A percentile compares a stretch with the other conserved stretches of the same genome.
Evolutionary conservation across 2,797 vertebrate genomes (phyloP).

Genomic region (Tapirus indicus): DNA sequence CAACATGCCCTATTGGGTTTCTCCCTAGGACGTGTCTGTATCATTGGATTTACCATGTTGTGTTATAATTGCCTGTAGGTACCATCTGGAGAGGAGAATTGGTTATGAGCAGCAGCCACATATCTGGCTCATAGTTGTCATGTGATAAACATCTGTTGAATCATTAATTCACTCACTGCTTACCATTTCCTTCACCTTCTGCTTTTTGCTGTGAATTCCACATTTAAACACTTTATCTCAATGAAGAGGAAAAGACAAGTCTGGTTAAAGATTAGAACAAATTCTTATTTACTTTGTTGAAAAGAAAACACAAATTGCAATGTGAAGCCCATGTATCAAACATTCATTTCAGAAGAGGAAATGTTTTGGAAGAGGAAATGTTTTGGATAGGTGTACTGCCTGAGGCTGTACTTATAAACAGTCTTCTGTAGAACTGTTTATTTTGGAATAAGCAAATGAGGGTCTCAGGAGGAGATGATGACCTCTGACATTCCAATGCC

Average conservation of each 20-base stretch:
- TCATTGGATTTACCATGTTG: rapidly evolving
- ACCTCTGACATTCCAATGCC: rapidly evolving
- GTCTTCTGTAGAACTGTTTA: too few relatives aligned
- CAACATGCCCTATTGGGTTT: rapidly evolving
- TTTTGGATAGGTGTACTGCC: rapidly evolving
- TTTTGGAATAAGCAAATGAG: not conserved
- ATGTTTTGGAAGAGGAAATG: not conserved
- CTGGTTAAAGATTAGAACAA: not conserved
- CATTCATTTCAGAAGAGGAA: not conserved
- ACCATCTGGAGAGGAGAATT: not conserved
- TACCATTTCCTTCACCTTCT: not conserved
- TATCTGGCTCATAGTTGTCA: rapidly evolving
- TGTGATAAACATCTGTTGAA: too few relatives aligned
- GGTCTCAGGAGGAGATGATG: rapidly evolving
- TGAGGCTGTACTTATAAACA: too few relatives aligned
- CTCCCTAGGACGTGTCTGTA: rapidly evolving
- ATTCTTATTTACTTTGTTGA: not conserved
- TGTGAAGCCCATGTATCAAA: not conserved
- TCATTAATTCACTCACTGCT: not conserved
- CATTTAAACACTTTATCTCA: too few relatives aligned
- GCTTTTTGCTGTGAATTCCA: too few relatives aligned
- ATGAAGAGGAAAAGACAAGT: not conserved
- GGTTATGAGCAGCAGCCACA: rapidly evolving
- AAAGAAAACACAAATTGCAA: not conserved
- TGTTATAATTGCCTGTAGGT: rapidly evolving